Evolutionary conservation across 2,113 vertebrate species (phyloP).

Genomic region (Pipa parva): DNA sequence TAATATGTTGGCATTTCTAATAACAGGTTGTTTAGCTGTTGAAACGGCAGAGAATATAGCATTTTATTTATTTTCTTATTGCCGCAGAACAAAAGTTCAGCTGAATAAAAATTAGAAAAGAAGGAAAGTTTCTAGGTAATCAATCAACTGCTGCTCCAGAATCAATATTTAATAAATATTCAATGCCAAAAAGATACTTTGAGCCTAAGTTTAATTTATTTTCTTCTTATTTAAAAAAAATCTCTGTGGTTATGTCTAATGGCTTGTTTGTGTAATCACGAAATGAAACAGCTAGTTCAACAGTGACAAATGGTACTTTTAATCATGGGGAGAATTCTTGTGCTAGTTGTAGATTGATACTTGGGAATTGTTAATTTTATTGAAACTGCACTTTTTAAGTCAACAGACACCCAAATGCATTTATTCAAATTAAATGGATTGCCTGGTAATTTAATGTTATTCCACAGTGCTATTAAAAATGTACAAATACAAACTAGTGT

Average conservation of each 20-base stretch:
- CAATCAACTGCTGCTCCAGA: constrained; percentile 6
- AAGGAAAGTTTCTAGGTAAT: constrained; percentile 18
- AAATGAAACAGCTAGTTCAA: neutral
- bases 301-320: neutral
- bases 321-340: neutral
- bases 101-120: neutral
- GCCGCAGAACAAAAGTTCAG: constrained; percentile 14
- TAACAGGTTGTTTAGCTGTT: constrained; percentile 19
- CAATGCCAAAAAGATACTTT: constrained; percentile 24
- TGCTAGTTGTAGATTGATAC: neutral
- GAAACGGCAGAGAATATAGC: constrained; percentile 14
- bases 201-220: constrained; percentile 13
- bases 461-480: neutral
- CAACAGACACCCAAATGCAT: neutral
- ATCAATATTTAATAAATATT: constrained; percentile 24
- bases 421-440: neutral
- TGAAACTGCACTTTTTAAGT: neutral
- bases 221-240: neutral
- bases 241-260: neutral
- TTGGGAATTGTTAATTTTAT: neutral
- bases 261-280: neutral
- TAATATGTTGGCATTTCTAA: constrained; percentile 12
- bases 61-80: constrained; percentile 20
- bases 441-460: neutral
- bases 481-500: neutral